A percentile compares a stretch with the other conserved stretches of the same genome.
Conservation (phyloP, 2,888 invertebrate genomes). For the Carterocephalus palaemon region DNA sequence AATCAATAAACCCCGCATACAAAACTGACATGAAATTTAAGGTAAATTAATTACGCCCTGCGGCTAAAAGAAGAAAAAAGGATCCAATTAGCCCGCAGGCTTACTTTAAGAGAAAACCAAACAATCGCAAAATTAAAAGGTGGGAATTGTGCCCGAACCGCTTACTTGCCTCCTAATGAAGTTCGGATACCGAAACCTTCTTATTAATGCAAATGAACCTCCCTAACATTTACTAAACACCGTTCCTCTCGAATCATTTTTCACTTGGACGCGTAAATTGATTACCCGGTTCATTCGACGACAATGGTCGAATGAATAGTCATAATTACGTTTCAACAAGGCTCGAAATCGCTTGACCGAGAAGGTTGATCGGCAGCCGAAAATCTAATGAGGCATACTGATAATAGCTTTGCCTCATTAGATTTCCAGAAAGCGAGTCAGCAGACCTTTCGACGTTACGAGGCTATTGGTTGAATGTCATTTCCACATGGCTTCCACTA, state of each 20-base stretch:
- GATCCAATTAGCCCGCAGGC: slow-evolving; percentile 8
- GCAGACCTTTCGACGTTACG: slow-evolving; percentile 20
- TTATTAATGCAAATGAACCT: slow-evolving; percentile 16
- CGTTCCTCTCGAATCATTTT: slow-evolving; percentile 45
- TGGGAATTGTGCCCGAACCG: slow-evolving; percentile 6
- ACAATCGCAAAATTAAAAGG: slow-evolving; percentile 21
- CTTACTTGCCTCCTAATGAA: slow-evolving; percentile 18
- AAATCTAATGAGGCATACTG: slow-evolving; percentile 64
- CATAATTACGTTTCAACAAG: slow-evolving; percentile 54
- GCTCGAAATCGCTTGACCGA: slow-evolving; percentile 50
- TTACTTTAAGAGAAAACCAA: slow-evolving; percentile 14
- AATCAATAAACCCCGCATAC: neutral
- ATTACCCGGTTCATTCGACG: slow-evolving; percentile 49
- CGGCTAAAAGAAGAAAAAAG: slow-evolving; percentile 1
- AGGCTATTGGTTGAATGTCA: slow-evolving; percentile 8
- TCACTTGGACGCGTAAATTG: slow-evolving; percentile 50
- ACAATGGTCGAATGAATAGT: slow-evolving; percentile 46
- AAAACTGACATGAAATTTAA: slow-evolving; percentile 3
- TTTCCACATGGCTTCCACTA: no score
- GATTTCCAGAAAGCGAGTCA: slow-evolving; percentile 39
- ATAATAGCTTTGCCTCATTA: slow-evolving; percentile 60
- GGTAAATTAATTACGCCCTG: slow-evolving; percentile 1
- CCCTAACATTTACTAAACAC: slow-evolving; percentile 33
- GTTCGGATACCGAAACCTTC: slow-evolving; percentile 12
- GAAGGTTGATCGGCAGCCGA: slow-evolving; percentile 47